Evolutionary conservation across 2,888 invertebrate genomes (phyloP).

Genomic region (Anarsia innoxiella): DNA sequence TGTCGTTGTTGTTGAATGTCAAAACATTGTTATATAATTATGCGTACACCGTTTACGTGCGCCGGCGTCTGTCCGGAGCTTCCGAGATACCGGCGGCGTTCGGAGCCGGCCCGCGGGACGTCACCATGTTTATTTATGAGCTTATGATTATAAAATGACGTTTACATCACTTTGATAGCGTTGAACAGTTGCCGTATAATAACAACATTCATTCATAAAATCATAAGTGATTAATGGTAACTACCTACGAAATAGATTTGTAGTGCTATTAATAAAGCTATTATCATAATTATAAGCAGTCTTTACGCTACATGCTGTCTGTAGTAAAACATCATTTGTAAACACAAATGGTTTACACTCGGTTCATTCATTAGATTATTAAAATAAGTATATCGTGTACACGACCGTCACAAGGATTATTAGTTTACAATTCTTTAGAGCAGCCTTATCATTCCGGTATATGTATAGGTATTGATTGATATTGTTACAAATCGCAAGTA

Average conservation of each 20-base stretch:
- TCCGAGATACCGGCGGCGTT: slow-evolving; percentile 39
- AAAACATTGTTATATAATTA: slow-evolving; percentile 71
- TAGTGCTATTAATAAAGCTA: slow-evolving; percentile 62
- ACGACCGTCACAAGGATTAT: too few relatives aligned
- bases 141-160: slow-evolving; percentile 73
- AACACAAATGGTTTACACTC: slow-evolving; percentile 37
- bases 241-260: slow-evolving; percentile 69
- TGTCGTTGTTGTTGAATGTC: slow-evolving; percentile 69
- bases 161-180: slow-evolving; percentile 66
- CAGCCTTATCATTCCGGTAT: too few relatives aligned
- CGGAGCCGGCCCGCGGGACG: slow-evolving; percentile 30
- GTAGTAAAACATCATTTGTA: slow-evolving; percentile 60
- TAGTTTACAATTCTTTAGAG: too few relatives aligned
- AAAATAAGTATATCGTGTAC: too few relatives aligned
- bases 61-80: slow-evolving; percentile 25
- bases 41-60: slow-evolving; percentile 48
- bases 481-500: too few relatives aligned
- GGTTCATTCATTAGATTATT: slow-evolving; percentile 18
- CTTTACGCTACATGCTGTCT: slow-evolving; percentile 59
- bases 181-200: slow-evolving; percentile 63
- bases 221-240: slow-evolving; percentile 67
- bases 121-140: slow-evolving; percentile 71
- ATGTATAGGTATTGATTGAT: too few relatives aligned
- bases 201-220: slow-evolving; percentile 62
- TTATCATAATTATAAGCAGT: slow-evolving; percentile 72